A percentile compares a stretch with the other conserved stretches of the same genome.
Conservation (phyloP, 2,888 invertebrate species). For the Boloria euphrosyne region DNA sequence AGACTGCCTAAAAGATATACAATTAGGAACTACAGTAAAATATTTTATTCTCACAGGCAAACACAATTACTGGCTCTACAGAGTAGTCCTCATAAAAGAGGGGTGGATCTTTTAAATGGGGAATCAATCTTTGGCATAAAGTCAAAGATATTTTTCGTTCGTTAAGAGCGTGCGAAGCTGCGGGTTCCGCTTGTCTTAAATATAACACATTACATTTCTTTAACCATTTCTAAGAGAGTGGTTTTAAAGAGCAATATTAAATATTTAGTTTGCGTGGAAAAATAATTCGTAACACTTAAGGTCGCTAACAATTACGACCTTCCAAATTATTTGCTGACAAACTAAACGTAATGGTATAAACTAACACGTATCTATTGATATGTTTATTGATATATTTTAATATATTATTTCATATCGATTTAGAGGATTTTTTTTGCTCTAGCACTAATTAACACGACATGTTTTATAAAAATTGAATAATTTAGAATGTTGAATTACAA, state of each 20-base stretch:
- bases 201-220: too few species aligned
- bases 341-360: conserved; percentile 31
- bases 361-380: conserved; percentile 23
- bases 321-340: conserved; percentile 34
- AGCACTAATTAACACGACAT: conserved; percentile 30
- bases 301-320: conserved; percentile 34
- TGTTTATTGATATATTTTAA: conserved; percentile 26
- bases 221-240: too few species aligned
- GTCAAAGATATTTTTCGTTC: too few species aligned
- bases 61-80: too few species aligned
- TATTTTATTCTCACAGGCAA: too few species aligned
- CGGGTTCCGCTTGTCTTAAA: too few species aligned
- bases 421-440: conserved; percentile 26
- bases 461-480: neutral
- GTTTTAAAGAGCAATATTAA: conserved; percentile 19
- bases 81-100: too few species aligned
- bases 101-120: too few species aligned
- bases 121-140: too few species aligned
- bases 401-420: conserved; percentile 26
- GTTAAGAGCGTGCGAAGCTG: too few species aligned
- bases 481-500: neutral
- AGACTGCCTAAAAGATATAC: too few species aligned
- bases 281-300: conserved; percentile 29
- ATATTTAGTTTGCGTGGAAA: conserved; percentile 26
- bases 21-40: too few species aligned